Conservation (phyloP, 2,888 invertebrate species). For the Drosophila parthenogenetica region DNA sequence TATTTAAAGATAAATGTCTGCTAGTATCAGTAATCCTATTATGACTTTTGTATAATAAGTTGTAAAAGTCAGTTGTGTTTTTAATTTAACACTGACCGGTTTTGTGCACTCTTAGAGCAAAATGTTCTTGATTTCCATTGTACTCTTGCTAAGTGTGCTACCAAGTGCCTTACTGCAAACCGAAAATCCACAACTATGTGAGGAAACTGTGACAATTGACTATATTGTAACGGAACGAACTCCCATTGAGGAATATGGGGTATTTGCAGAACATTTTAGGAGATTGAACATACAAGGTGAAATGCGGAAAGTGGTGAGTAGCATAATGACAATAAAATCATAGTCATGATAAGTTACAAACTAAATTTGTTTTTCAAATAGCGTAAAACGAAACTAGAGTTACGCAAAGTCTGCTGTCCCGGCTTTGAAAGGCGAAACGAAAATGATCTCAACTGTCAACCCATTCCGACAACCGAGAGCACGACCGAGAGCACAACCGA, state of each 20-base stretch:
- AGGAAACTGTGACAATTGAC: background rate
- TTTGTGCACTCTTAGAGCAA: background rate
- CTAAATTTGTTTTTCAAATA: slow-evolving; percentile 1
- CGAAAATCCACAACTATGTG: slow-evolving; percentile 29
- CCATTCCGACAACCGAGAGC: background rate
- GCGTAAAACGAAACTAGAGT: slow-evolving; percentile 38
- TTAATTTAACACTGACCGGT: too few relatives aligned
- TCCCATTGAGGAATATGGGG: slow-evolving; percentile 35
- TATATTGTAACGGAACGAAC: slow-evolving; percentile 23
- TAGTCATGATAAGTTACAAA: background rate
- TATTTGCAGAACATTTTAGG: slow-evolving; percentile 2
- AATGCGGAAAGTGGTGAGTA: slow-evolving; percentile 32
- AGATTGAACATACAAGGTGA: background rate
- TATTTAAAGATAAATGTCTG: background rate
- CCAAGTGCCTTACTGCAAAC: slow-evolving; percentile 5
- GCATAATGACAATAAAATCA: background rate
- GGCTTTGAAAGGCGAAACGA: slow-evolving; percentile 31
- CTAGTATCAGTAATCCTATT: slow-evolving; percentile 3
- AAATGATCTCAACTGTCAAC: slow-evolving; percentile 14
- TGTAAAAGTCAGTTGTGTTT: slow-evolving; percentile 25
- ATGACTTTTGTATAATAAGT: background rate
- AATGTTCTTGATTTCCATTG: slow-evolving; percentile 25
- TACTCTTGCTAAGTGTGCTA: background rate
- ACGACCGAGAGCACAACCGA: slow-evolving; percentile 8
- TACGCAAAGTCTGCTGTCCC: slow-evolving; percentile 31